Evolutionary conservation across 2,888 invertebrate genomes (phyloP), one percentile per base, ranked within the genome.

Genomic region (Lithophane leautieri): DNA sequence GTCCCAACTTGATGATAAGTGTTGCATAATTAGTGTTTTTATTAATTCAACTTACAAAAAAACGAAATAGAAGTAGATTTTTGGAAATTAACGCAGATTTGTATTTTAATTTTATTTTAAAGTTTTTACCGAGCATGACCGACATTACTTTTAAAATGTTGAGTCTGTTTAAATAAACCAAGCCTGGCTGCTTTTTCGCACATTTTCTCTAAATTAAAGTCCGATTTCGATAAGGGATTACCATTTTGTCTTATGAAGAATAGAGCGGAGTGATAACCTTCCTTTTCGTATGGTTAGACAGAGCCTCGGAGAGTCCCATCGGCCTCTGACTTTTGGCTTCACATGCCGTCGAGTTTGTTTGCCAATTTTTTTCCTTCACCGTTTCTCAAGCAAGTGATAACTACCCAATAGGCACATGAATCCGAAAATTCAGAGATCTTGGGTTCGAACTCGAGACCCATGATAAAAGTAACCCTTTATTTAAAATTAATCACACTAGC

Each of bases 1-100:
- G 65, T 76, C 56, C 22, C 4, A 70, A 19, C 7, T 47, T 40
- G 1, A 60, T 70, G 47, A 79, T 76, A 47, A 47, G 75, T 81
- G n/a, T 2, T 28, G 9, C 25, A 25, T 12, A 52, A 19, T 60
- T 0, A 6, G 0, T 56, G 7, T 19, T 25, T 50, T 42, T 47
- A 25, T 16, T 28, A 14, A 61, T 34, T 25, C 14, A 11, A 19
- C 11, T n/a, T 2, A 8, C 11, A 4, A 34, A 34, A 47, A 70
- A 25, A 34, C 7, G 0, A 14, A 47, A 70, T 25, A 22, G 0
- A 9, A 22, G 34, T 25, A 40, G 9, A 12, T 60, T 44, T 61
- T 28, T 28, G 19, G 1, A 74, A 61, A 52, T 28, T 7, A 9
- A 60, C 28, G 44, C 69, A 22, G 12, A 54, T 67, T 67, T 1